phyloP scores from a whole-genome alignment of 2,113 vertebrate genomes.

The Myotis brandtii region DNA sequence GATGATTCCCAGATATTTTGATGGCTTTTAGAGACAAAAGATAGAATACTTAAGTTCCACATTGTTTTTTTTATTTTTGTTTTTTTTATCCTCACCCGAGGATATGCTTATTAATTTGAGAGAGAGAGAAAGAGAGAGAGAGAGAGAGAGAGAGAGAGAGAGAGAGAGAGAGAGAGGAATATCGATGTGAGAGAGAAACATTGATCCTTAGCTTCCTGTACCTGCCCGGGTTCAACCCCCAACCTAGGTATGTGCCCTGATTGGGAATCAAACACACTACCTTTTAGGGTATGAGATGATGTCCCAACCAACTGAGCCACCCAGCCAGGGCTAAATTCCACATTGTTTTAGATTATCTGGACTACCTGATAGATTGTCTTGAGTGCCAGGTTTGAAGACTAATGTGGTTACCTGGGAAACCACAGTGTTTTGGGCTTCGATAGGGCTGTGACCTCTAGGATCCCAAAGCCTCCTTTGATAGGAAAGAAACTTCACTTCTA shows the following conservation, averaged over 20 bases:
- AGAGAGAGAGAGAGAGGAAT: not conserved
- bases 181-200: not conserved
- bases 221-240: not conserved
- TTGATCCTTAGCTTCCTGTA: not conserved
- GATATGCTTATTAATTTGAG: not conserved
- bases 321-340: not conserved
- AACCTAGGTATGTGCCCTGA: not conserved
- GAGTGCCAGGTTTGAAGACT: not conserved
- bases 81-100: not conserved
- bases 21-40: not conserved
- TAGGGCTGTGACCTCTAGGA: not conserved
- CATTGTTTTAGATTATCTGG: not conserved
- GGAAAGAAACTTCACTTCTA: not conserved
- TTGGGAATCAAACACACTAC: not conserved
- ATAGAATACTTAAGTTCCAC: not conserved
- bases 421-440: not conserved
- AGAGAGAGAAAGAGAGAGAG: not conserved
- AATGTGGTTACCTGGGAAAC: not conserved
- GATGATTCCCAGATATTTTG: not conserved
- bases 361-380: not conserved
- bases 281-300: not conserved
- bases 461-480: not conserved
- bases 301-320: not conserved
- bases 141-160: not conserved
- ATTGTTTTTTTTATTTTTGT: not conserved